phyloP scores from a whole-genome alignment of 2,888 invertebrate genomes.

The Philopedon plagiatum region DNA sequence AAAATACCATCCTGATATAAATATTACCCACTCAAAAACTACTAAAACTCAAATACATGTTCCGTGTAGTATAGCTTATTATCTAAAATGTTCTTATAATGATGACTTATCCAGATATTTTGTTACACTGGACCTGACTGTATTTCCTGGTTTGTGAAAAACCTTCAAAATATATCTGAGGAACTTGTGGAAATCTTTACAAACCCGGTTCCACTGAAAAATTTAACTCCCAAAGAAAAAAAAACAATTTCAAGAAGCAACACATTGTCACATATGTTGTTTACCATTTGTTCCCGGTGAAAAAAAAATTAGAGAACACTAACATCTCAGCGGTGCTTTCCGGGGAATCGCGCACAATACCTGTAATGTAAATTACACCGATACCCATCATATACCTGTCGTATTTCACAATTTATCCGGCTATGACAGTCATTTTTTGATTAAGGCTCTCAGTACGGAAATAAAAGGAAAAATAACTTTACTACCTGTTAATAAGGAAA shows the following conservation, averaged over 20 bases:
- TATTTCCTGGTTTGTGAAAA: neutral
- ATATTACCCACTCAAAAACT: neutral
- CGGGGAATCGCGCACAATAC: too few relatives aligned
- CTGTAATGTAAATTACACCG: constrained; percentile 11
- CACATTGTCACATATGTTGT: neutral
- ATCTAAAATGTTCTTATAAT: constrained; percentile 34
- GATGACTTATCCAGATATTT: constrained; percentile 11
- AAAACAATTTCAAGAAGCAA: neutral
- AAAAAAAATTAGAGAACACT: neutral
- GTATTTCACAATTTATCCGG: constrained; percentile 7
- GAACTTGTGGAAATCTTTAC: neutral
- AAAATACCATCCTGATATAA: neutral
- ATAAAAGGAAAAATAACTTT: neutral
- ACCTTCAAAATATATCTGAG: neutral
- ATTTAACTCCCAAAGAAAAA: neutral
- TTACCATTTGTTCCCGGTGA: neutral
- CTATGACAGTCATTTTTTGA: constrained; percentile 11
- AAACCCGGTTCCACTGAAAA: neutral
- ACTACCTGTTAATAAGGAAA: neutral
- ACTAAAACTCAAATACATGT: constrained; percentile 7
- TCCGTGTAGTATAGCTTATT: constrained; percentile 24
- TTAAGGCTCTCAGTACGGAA: neutral
- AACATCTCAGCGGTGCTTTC: neutral
- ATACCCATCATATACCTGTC: neutral
- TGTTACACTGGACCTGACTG: constrained; percentile 20